Base-by-base conservation (phyloP, 2,888 invertebrate genomes). In the Microchrysa polita region DNA sequence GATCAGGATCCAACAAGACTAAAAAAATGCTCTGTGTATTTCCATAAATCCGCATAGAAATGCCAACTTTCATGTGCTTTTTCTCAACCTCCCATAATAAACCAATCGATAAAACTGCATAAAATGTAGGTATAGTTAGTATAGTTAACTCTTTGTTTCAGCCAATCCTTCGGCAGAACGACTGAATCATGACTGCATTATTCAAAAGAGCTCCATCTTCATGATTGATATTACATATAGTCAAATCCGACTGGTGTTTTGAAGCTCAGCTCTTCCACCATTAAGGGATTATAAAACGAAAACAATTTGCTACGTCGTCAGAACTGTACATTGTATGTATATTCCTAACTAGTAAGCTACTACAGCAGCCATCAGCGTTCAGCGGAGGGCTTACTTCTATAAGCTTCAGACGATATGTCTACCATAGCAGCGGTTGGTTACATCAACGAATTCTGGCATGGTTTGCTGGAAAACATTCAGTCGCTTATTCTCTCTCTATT, bases 221-320 rank as follows among this genome's bases (percentile, higher is more conserved):
- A 20, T 22, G 22, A 55, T 55, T 18, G 55, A 9, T 16, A 34
- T 34, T 34, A n/a, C n/a, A n/a, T n/a, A 2, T 34, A 34, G 5
- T 18, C 55, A 10, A 22, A 55, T 12, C 55, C 55, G 10, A 10
- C n/a, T 10, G 18, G 2, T 22, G 18, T 18, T 18, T 16, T 55
- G 9, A 18, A 22, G 18, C 55, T 55, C 10, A 53, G n/a, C n/a
- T 34, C 27, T 7, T 14, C 18, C 27, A 5, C 27, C 65, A 65
- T 48, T 18, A 67, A 67, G 52, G 67, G 57, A 57, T 55, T 69
- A 69, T 40, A 69, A 69, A 69, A 69, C 57, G 57, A 69, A 69
- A 69, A 69, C 69, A 69, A 69, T 69, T 69, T 69, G 42, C 69
- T 69, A 40, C 55, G 16, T 69, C 57, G 55, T 55, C 57, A 1